phyloP scores from a whole-genome alignment of 2,888 invertebrate species.

The Chymomyza caudatula region DNA sequence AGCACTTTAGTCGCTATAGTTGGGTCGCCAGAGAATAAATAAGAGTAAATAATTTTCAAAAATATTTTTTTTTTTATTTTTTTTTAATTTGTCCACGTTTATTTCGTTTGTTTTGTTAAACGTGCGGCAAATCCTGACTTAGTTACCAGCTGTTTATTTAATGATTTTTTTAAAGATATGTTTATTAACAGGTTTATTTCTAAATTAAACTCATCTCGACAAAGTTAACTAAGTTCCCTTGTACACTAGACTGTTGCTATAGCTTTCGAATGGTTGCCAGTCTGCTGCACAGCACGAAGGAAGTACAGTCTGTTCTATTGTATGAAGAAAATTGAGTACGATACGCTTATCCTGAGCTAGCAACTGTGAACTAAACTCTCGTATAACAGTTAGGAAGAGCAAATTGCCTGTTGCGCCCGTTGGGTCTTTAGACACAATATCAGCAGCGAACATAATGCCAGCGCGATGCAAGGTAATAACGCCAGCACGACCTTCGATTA shows the following conservation, averaged over 20 bases:
- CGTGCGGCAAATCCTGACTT: no score
- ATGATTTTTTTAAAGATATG: no score
- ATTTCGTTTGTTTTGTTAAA: no score
- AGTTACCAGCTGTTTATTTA: no score
- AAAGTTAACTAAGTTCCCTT: no score
- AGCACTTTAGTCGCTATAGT: no score
- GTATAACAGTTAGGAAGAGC: constrained; percentile 27
- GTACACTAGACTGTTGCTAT: constrained; percentile 14
- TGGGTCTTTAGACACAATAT: neutral
- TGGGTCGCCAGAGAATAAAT: no score
- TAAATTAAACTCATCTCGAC: no score
- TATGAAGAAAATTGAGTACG: constrained; percentile 16
- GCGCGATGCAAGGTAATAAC: constrained; percentile 39
- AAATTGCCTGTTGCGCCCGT: constrained; percentile 23
- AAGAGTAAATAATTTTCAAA: no score
- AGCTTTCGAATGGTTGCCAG: constrained; percentile 30
- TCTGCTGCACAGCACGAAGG: constrained; percentile 1
- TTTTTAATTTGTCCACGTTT: no score
- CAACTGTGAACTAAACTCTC: constrained; percentile 45
- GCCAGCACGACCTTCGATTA: constrained; percentile 24
- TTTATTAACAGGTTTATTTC: no score
- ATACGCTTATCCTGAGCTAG: constrained; percentile 39
- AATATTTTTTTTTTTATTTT: no score
- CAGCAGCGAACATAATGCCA: constrained; percentile 42
- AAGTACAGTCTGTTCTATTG: constrained; percentile 12